Evolutionary conservation across 2,888 invertebrate genomes (phyloP), one percentile per base, ranked within the genome.

Genomic region (Entomobrya proxima): DNA sequence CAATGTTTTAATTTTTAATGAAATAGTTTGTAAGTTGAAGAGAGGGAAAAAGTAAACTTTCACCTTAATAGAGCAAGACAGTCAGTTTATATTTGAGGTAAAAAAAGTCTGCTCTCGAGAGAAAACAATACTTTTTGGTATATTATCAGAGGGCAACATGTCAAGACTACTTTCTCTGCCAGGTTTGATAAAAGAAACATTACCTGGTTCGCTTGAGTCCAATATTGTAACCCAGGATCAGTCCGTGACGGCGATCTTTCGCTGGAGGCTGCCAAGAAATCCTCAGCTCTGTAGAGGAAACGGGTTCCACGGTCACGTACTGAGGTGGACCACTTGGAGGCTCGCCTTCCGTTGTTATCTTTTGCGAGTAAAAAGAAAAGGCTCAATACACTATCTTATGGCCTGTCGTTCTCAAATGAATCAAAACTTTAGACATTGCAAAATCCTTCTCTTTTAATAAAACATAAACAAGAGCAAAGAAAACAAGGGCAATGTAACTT

Each of bases 201-300:
- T 87, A 92, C 92, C 92, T 91, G 75, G 91, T 90, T 89, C 91
- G 92, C 86, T 91, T 91, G 88, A 91, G 92, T 83, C 91, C 91
- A 86, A 95, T 94, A 37, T 94, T 94, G 91, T 96, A 96, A 11
- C 96, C 96, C 13, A 95, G 92, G 74, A 96, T 94, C 88, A 95
- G 94, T 0, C 96, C 96, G 91, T 96, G 95, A 94, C 95, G 95
- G 0, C 94, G 93, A 84, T 94, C 94, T n/a, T 94, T 92, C 50
- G 94, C 93, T 0, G 96, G 96, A 5, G 95, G 94, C 79, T 95
- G 94, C 96, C 96, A 96, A n/a, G 94, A 94, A 87, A 95, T 94
- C 90, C 94, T 93, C 64, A 96, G 92, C 91, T 95, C 94, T 85
- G 95, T 95, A 0, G 95, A 94, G 0, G 94, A 95, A 13, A 95